Conservation (phyloP, 2,113 vertebrate genomes). For the Phrynocephalus versicolor region DNA sequence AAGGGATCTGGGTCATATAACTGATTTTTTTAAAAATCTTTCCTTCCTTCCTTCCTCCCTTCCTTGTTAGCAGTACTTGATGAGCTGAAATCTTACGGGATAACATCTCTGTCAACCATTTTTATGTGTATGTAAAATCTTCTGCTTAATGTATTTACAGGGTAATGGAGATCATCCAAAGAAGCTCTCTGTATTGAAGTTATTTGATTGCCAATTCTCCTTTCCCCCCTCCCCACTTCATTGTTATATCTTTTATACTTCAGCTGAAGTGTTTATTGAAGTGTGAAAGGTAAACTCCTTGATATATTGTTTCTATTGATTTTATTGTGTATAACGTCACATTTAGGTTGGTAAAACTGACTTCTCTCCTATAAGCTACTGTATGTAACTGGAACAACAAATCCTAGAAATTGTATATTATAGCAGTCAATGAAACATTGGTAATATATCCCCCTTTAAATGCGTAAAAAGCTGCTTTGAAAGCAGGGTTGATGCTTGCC, state of each 20-base stretch:
- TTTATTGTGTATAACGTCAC: conserved; percentile 40
- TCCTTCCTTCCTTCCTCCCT: too few species aligned
- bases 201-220: neutral
- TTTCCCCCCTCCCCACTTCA: neutral
- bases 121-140: neutral
- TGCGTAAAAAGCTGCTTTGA: conserved; percentile 30
- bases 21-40: too few species aligned
- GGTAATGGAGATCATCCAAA: neutral
- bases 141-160: neutral
- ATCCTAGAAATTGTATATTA: conserved; percentile 34
- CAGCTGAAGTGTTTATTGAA: conserved; percentile 28
- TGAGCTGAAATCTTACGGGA: too few species aligned
- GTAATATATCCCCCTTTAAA: conserved; percentile 32
- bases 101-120: neutral
- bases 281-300: conserved; percentile 25
- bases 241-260: conserved; percentile 10
- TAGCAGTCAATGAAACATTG: conserved; percentile 52
- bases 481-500: conserved; percentile 19
- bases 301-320: conserved; percentile 50
- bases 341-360: conserved; percentile 46
- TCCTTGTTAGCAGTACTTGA: neutral
- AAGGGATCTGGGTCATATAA: too few species aligned
- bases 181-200: neutral
- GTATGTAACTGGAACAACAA: conserved; percentile 58
- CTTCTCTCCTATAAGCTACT: conserved; percentile 46